Evolutionary conservation across 2,888 invertebrate genomes (phyloP).

Genomic region (Polyommatus icarus): DNA sequence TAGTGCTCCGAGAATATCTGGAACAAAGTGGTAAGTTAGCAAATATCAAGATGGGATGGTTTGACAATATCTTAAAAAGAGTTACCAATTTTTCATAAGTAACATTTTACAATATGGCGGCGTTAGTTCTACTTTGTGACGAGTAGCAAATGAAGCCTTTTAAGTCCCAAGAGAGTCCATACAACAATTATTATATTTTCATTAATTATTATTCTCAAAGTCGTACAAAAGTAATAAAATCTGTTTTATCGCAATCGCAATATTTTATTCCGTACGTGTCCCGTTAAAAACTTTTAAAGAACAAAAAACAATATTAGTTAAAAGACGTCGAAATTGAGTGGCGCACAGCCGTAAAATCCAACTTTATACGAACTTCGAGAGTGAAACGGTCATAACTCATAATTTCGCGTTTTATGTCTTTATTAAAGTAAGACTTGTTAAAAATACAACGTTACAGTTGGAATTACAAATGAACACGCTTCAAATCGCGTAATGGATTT

Average conservation of each 20-base stretch:
- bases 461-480: neutral
- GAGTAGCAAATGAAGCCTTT: too few species aligned
- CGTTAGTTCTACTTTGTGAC: too few species aligned
- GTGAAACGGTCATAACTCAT: conserved; percentile 14
- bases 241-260: neutral
- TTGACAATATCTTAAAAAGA: neutral
- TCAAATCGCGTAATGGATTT: neutral
- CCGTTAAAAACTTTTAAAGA: conserved; percentile 2
- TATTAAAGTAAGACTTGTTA: conserved; percentile 15
- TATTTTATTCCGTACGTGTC: conserved; percentile 8
- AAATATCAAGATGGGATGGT: neutral
- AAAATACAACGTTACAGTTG: neutral
- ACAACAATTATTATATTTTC: too few species aligned
- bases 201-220: neutral
- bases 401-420: conserved; percentile 22
- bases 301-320: conserved; percentile 20
- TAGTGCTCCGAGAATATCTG: conserved; percentile 94
- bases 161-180: too few species aligned
- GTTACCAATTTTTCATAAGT: too few species aligned
- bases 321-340: conserved; percentile 17
- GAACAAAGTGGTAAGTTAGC: conserved; percentile 41
- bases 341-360: conserved; percentile 15
- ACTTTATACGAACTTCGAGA: conserved; percentile 10
- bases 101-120: too few species aligned
- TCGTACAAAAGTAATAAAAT: neutral